Evolutionary conservation across 1,140 invertebrate genomes (phyloP).

Genomic region (Stratiolaelaps scimitus): DNA sequence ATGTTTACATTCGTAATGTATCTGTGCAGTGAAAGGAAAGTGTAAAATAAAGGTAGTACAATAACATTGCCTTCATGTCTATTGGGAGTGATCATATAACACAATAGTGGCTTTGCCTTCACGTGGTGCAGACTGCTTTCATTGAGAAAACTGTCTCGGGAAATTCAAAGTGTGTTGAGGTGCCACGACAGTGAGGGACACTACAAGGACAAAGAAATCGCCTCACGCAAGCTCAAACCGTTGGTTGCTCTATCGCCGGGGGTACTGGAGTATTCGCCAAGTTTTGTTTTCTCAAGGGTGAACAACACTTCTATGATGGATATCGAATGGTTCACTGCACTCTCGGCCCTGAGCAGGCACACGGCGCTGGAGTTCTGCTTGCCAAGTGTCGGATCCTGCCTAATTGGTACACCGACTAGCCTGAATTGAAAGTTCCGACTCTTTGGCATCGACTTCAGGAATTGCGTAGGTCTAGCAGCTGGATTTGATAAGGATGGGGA

Average conservation of each 20-base stretch:
- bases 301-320: slow-evolving; percentile 6
- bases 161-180: too few relatives aligned
- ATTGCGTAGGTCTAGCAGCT: slow-evolving; percentile 89
- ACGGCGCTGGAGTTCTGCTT: slow-evolving; percentile 33
- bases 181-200: too few relatives aligned
- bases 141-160: too few relatives aligned
- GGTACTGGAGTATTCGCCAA: slow-evolving; percentile 25
- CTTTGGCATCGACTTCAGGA: slow-evolving; percentile 51
- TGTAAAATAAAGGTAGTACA: too few relatives aligned
- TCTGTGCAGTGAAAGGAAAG: too few relatives aligned
- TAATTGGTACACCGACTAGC: slow-evolving; percentile 4
- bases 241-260: neutral
- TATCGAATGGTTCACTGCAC: slow-evolving; percentile 34
- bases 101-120: too few relatives aligned
- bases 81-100: too few relatives aligned
- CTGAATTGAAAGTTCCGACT: slow-evolving; percentile 38
- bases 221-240: slow-evolving; percentile 1
- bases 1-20: too few relatives aligned
- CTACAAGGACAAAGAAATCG: neutral
- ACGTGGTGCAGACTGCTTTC: too few relatives aligned
- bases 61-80: too few relatives aligned
- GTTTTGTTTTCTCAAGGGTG: slow-evolving; percentile 12
- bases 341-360: slow-evolving; percentile 36
- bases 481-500: slow-evolving; percentile 97
- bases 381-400: slow-evolving; percentile 21